phyloP scores from a whole-genome alignment of 2,113 vertebrate species.

The Cebus imitator region DNA sequence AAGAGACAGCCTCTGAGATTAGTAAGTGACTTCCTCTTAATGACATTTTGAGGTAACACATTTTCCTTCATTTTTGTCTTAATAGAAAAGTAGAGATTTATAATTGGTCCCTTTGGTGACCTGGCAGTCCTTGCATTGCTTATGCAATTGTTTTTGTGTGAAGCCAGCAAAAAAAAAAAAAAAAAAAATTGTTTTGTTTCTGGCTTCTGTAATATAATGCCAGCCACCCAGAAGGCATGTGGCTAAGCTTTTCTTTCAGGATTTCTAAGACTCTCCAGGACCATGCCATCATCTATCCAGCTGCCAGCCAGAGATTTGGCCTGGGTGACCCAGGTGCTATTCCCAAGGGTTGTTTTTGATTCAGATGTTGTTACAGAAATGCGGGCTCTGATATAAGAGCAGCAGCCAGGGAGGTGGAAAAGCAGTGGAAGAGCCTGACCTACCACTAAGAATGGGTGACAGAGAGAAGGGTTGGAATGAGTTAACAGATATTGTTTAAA shows the following conservation, averaged over 20 bases:
- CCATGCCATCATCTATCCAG: neutral
- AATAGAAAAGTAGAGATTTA: slow-evolving; percentile 29
- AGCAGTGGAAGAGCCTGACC: neutral
- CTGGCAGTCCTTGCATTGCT: slow-evolving; percentile 9
- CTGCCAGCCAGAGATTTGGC: neutral
- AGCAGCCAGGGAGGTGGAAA: neutral
- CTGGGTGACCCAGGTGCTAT: neutral
- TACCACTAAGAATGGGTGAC: neutral
- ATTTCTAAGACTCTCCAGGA: neutral
- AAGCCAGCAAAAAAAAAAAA: slow-evolving; percentile 1
- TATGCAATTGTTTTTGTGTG: slow-evolving; percentile 48
- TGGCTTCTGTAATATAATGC: slow-evolving; percentile 20
- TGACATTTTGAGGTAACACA: slow-evolving; percentile 19
- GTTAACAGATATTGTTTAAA: neutral
- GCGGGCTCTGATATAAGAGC: neutral
- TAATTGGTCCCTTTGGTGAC: slow-evolving; percentile 55
- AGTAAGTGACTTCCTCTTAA: slow-evolving; percentile 39
- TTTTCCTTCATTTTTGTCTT: slow-evolving; percentile 59
- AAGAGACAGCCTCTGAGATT: slow-evolving; percentile 10
- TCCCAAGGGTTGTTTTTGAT: neutral
- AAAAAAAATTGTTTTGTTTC: neutral
- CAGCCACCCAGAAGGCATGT: slow-evolving; percentile 5
- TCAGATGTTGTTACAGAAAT: neutral
- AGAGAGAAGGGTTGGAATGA: neutral
- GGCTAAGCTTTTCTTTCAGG: neutral